These are phyloP conservation scores for Scatophagus argus DNA, from an alignment of 2,113 vertebrate genomes.

Conservation along the genomic window DNA sequence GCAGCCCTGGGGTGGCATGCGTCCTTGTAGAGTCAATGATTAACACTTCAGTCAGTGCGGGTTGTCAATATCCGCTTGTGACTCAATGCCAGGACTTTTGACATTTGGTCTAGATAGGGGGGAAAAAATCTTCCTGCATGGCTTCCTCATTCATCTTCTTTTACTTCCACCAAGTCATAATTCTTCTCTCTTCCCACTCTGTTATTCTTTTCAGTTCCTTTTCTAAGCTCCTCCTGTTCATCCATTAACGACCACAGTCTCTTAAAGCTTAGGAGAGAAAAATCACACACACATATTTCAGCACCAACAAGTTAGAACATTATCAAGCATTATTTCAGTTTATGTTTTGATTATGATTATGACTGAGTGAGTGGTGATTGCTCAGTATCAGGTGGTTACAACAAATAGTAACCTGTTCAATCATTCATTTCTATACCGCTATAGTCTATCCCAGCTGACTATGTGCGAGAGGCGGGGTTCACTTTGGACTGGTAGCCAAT, in stretches of 20 bases:
- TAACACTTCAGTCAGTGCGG: constrained; percentile 62
- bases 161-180: background rate
- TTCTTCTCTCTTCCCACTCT: background rate
- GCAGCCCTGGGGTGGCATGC: constrained; percentile 25
- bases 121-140: background rate
- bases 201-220: background rate
- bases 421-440: too few species aligned
- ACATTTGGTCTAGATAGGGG: constrained; percentile 34
- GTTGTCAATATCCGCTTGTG: constrained; percentile 41
- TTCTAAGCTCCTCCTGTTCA: background rate
- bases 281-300: background rate
- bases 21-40: constrained; percentile 63
- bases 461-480: too few species aligned
- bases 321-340: background rate
- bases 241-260: background rate
- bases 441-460: too few species aligned
- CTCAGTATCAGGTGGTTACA: background rate
- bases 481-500: too few species aligned
- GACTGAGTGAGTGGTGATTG: background rate
- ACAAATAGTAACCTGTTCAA: too few species aligned
- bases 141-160: background rate
- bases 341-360: background rate
- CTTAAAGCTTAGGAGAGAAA: too few species aligned
- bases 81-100: constrained; percentile 32
- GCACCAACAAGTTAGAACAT: background rate